Evolutionary conservation across 64 coral and sea anemone species (phyloP).

Genomic region (Montipora cactus): DNA sequence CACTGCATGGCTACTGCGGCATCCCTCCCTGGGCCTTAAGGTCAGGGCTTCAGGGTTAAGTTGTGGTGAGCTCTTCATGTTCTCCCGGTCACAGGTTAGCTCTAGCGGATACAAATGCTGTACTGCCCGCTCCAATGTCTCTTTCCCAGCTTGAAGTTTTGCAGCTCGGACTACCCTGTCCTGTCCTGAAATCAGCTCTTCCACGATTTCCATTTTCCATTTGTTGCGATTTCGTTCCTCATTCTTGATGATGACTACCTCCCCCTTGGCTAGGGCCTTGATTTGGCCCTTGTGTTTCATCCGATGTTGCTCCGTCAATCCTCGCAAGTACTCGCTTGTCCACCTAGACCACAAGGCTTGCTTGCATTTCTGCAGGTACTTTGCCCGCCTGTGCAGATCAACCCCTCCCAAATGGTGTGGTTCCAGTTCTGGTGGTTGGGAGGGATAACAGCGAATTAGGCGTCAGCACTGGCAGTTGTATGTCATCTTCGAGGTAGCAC

Average conservation of each 20-base stretch:
- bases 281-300: constrained; percentile 8
- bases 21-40: too few species aligned
- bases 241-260: constrained; percentile 59
- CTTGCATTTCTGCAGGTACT: constrained; percentile 46
- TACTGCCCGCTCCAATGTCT: background rate
- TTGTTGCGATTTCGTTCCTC: constrained; percentile 49
- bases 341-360: constrained; percentile 23
- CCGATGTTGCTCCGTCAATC: constrained; percentile 47
- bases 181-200: background rate
- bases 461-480: constrained; percentile 41
- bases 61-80: too few species aligned
- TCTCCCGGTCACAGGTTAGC: too few species aligned
- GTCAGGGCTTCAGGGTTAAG: too few species aligned
- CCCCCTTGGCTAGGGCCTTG: background rate
- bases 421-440: constrained; percentile 17
- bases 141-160: constrained; percentile 1
- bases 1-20: too few species aligned
- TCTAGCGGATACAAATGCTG: background rate
- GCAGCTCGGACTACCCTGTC: background rate
- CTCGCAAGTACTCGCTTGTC: constrained; percentile 45
- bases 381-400: constrained; percentile 24
- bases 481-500: constrained; percentile 39
- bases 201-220: background rate
- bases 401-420: background rate
- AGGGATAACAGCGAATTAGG: constrained; percentile 46